phyloP scores from a whole-genome alignment of 2,113 vertebrate genomes.

The Piaya cayana region DNA sequence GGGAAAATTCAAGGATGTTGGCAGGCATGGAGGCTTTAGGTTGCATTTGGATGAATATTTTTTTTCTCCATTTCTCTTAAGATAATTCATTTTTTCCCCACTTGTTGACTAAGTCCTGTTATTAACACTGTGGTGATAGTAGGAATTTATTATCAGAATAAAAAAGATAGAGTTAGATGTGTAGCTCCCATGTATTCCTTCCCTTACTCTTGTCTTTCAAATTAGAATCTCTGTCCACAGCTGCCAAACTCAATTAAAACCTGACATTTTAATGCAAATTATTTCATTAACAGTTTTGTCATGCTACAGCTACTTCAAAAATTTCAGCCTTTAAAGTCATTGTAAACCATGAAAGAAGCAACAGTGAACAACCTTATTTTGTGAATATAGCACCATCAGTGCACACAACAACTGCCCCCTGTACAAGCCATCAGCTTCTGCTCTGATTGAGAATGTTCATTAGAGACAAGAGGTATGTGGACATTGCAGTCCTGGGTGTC shows the following conservation, averaged over 20 bases:
- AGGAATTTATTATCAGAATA: not conserved
- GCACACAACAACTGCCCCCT: not conserved
- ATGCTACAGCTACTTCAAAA: not conserved
- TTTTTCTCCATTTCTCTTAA: not conserved
- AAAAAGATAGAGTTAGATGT: not conserved
- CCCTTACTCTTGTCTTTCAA: not conserved
- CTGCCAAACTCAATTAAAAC: not conserved
- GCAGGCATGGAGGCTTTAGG: not conserved
- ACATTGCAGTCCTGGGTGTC: not conserved
- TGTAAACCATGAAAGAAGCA: not conserved
- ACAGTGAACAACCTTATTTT: not conserved
- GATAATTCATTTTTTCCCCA: not conserved
- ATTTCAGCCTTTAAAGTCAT: not conserved
- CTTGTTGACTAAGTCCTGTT: not conserved
- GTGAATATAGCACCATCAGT: not conserved
- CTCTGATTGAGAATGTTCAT: not conserved
- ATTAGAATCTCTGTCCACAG: not conserved
- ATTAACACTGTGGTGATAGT: not conserved
- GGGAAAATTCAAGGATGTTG: not conserved
- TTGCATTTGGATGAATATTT: not conserved
- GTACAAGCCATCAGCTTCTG: accelerated
- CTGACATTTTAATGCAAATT: not conserved
- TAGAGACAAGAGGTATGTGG: not conserved
- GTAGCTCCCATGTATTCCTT: not conserved
- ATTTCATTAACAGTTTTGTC: not conserved